Conservation (phyloP, 1,140 invertebrate genomes). For the Anastatus disparis region DNA sequence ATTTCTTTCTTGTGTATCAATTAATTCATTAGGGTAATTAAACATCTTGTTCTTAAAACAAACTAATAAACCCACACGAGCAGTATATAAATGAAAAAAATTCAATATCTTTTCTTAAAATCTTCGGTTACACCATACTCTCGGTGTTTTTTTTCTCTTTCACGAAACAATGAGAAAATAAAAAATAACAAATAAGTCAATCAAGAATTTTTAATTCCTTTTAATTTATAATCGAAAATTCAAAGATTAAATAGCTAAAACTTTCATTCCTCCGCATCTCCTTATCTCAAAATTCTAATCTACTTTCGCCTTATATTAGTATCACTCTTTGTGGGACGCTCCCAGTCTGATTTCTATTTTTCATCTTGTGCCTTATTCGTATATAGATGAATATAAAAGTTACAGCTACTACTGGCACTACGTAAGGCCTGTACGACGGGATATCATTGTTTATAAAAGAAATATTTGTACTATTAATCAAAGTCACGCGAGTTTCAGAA, state of each 20-base stretch:
- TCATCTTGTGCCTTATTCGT: slow-evolving; percentile 40
- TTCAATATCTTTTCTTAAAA: too few relatives aligned
- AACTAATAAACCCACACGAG: background rate
- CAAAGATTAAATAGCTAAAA: too few relatives aligned
- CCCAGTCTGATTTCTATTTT: slow-evolving; percentile 48
- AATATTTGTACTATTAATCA: slow-evolving; percentile 65
- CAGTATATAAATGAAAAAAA: background rate
- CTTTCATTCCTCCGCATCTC: slow-evolving; percentile 13
- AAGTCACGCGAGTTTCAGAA: slow-evolving; percentile 45
- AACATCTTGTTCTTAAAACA: too few relatives aligned
- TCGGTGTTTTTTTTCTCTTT: background rate
- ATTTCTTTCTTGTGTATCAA: too few relatives aligned
- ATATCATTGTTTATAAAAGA: slow-evolving; percentile 63
- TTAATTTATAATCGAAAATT: too few relatives aligned
- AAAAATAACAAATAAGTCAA: background rate
- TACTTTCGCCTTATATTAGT: slow-evolving; percentile 47
- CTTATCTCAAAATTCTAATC: slow-evolving; percentile 54
- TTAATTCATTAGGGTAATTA: slow-evolving; percentile 32
- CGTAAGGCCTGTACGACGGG: too few relatives aligned
- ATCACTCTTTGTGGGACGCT: too few relatives aligned
- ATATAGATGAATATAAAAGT: too few relatives aligned
- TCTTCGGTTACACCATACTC: slow-evolving; percentile 4
- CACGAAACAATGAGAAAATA: slow-evolving; percentile 6
- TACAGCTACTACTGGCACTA: too few relatives aligned
- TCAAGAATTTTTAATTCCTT: too few relatives aligned